Conservation (phyloP, 37 sponge, comb jelly and placozoan species). For the Aplysina aerophoba region DNA sequence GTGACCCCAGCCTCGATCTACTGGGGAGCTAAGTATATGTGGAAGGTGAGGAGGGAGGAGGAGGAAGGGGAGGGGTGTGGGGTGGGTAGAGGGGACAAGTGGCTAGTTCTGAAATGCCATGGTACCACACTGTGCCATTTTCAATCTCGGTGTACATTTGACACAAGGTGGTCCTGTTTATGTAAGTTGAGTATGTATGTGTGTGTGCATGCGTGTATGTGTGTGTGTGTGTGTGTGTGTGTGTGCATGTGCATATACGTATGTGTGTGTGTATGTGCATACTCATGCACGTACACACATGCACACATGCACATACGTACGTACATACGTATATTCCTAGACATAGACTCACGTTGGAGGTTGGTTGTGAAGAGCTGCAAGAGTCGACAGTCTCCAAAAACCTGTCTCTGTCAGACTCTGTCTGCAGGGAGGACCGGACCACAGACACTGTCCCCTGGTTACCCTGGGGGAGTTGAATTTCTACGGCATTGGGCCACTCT, state of each 20-base stretch:
- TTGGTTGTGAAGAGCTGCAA: constrained; percentile 27
- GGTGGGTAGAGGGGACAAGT: background rate
- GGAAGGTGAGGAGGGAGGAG: constrained; percentile 24
- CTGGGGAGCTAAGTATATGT: constrained; percentile 31
- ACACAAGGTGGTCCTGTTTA: no score
- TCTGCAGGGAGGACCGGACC: constrained; percentile 17
- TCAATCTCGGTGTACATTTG: no score
- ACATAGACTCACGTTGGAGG: background rate
- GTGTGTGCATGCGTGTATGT: no score
- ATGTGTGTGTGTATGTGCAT: background rate
- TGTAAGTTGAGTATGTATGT: no score
- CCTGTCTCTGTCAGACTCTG: background rate
- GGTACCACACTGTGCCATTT: no score
- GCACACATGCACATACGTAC: constrained; percentile 4
- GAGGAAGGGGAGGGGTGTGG: background rate
- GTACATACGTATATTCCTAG: no score
- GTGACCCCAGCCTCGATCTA: constrained; percentile 54
- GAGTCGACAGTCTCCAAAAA: background rate
- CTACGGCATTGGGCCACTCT: constrained; percentile 25
- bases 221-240: no score
- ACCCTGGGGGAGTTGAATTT: constrained; percentile 11
- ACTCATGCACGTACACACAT: constrained; percentile 3
- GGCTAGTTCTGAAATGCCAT: no score
- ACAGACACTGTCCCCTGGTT: background rate
- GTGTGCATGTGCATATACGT: background rate